phyloP scores from a whole-genome alignment of 2,797 vertebrate genomes.

The Tragelaphus eurycerus region DNA sequence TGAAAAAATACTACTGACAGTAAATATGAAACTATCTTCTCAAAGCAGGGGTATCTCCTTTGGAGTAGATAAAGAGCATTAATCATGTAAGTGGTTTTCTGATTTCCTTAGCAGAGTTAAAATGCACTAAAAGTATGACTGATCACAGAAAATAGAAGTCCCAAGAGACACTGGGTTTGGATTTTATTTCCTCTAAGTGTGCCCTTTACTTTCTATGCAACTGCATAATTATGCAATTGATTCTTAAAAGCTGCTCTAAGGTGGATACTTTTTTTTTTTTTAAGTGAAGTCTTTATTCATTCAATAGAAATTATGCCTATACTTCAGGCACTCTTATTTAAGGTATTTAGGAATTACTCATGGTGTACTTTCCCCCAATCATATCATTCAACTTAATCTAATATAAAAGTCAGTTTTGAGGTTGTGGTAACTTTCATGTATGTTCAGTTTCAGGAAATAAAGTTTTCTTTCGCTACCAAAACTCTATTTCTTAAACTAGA shows the following conservation, averaged over 20 bases:
- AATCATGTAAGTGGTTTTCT: conserved; percentile 21
- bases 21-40: background rate
- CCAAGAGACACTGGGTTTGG: background rate
- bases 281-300: background rate
- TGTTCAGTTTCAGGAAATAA: background rate
- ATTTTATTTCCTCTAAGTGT: conserved; percentile 34
- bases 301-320: background rate
- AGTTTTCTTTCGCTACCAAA: background rate
- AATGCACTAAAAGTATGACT: conserved; percentile 28
- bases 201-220: background rate
- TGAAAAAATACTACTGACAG: background rate
- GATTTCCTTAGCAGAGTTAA: conserved; percentile 18
- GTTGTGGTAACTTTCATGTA: background rate
- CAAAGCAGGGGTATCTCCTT: background rate
- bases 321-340: background rate
- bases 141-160: background rate
- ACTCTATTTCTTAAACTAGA: background rate
- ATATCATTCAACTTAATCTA: background rate
- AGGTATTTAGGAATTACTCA: background rate
- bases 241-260: conserved; percentile 2
- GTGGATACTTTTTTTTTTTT: too few species aligned
- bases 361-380: background rate
- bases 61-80: conserved; percentile 3
- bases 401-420: conserved; percentile 17
- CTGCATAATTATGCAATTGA: background rate